These are phyloP conservation scores for Hyles euphorbiae DNA, from an alignment of 1,140 invertebrate genomes.

Conservation along the genomic window DNA sequence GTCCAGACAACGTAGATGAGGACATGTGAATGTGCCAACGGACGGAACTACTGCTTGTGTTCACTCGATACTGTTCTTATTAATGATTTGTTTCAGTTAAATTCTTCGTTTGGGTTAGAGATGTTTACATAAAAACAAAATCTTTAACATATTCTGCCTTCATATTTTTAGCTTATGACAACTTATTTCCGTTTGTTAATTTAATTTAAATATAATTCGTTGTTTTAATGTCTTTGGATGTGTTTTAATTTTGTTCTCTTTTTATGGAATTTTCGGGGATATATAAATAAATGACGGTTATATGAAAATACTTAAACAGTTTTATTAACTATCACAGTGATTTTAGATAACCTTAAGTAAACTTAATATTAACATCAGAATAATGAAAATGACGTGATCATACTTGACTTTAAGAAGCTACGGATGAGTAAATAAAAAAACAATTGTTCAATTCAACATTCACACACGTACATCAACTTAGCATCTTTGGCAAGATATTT, in stretches of 20 bases:
- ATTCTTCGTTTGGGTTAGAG: slow-evolving; percentile 43
- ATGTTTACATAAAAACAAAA: slow-evolving; percentile 48
- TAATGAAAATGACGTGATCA: neutral
- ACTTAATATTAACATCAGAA: neutral
- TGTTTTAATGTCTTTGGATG: slow-evolving; percentile 31
- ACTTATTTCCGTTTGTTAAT: slow-evolving; percentile 64
- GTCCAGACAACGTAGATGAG: slow-evolving; percentile 46
- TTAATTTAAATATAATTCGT: slow-evolving; percentile 69
- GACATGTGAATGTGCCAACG: slow-evolving; percentile 56
- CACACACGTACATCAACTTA: too few relatives aligned
- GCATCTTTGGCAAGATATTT: too few relatives aligned
- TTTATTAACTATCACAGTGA: slow-evolving; percentile 39
- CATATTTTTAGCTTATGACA: slow-evolving; percentile 59
- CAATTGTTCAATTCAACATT: too few relatives aligned
- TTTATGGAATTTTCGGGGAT: neutral
- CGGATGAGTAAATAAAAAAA: too few relatives aligned
- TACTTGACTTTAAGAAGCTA: too few relatives aligned
- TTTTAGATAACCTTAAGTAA: slow-evolving; percentile 15
- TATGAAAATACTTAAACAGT: slow-evolving; percentile 18
- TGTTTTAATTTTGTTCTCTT: slow-evolving; percentile 22
- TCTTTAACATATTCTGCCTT: slow-evolving; percentile 40
- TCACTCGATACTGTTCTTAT: slow-evolving; percentile 48
- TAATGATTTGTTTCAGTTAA: slow-evolving; percentile 44
- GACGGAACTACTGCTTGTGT: slow-evolving; percentile 48
- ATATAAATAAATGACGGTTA: slow-evolving; percentile 11